Evolutionary conservation across 2,113 vertebrate species (phyloP).

Genomic region (Notiomystis cincta): DNA sequence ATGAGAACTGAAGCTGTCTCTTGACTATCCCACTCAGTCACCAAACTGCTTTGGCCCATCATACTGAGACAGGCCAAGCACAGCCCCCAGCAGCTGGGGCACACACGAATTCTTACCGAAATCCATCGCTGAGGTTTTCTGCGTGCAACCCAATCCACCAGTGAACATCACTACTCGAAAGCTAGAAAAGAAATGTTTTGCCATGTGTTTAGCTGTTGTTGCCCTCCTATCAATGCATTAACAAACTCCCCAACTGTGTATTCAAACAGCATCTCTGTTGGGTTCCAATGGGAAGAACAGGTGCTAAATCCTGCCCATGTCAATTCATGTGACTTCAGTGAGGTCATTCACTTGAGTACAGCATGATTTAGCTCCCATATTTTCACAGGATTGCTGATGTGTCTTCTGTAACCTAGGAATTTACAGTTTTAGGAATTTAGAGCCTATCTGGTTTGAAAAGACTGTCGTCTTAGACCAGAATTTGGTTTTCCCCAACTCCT

Average conservation of each 20-base stretch:
- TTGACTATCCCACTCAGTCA: not conserved
- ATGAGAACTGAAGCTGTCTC: not conserved
- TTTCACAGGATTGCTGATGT: not conserved
- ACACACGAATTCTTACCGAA: slow-evolving; percentile 71
- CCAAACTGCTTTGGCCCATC: not conserved
- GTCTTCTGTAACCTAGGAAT: not conserved
- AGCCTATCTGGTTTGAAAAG: not conserved
- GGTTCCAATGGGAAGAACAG: not conserved
- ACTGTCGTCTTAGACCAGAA: not conserved
- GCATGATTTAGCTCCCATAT: not conserved
- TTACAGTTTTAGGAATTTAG: not conserved
- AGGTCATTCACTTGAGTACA: not conserved
- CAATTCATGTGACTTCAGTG: not conserved
- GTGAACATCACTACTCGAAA: slow-evolving; percentile 71
- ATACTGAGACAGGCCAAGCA: not conserved
- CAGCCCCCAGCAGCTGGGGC: not conserved
- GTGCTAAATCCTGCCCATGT: not conserved
- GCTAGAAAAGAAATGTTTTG: slow-evolving; percentile 57
- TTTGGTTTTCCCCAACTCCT: not conserved
- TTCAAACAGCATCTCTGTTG: not conserved
- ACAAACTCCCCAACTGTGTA: not conserved
- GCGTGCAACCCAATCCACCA: slow-evolving; percentile 89
- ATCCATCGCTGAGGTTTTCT: slow-evolving; percentile 59
- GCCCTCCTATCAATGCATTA: not conserved
- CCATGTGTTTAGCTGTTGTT: not conserved